phyloP scores from a whole-genome alignment of 1,140 invertebrate genomes.

The Drosophila tsacasi region DNA sequence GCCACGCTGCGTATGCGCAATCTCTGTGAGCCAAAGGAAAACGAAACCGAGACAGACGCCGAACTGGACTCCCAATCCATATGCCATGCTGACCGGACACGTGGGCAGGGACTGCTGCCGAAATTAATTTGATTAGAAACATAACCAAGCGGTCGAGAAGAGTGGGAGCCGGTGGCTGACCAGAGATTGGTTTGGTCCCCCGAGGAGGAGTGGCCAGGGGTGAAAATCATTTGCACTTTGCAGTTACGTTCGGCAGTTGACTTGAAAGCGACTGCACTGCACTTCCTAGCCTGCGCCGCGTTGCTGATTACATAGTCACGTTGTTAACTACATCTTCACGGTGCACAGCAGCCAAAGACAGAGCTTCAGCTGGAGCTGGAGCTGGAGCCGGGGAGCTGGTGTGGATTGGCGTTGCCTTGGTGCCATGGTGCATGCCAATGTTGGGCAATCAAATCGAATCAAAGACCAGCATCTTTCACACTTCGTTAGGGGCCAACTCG shows the following conservation, averaged over 20 bases:
- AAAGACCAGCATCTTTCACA: slow-evolving; percentile 78
- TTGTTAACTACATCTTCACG: slow-evolving; percentile 83
- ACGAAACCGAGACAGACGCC: slow-evolving; percentile 9
- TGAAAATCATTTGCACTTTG: slow-evolving; percentile 69
- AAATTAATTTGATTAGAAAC: slow-evolving; percentile 83
- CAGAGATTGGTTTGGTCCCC: slow-evolving; percentile 21
- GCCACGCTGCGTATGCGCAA: slow-evolving; percentile 67
- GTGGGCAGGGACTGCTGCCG: slow-evolving; percentile 60
- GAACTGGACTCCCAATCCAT: slow-evolving; percentile 24
- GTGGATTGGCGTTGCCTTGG: slow-evolving; percentile 56
- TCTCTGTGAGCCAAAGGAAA: slow-evolving; percentile 37
- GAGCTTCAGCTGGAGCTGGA: not conserved
- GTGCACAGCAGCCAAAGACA: slow-evolving; percentile 39
- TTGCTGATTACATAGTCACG: slow-evolving; percentile 82
- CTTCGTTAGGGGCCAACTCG: slow-evolving; percentile 75
- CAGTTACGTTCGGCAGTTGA: slow-evolving; percentile 36
- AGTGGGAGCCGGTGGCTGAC: slow-evolving; percentile 8
- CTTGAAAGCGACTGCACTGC: slow-evolving; percentile 35
- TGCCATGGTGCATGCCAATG: slow-evolving; percentile 53
- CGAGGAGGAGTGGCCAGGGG: slow-evolving; percentile 32
- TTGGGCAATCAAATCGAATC: slow-evolving; percentile 78
- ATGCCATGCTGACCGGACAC: slow-evolving; percentile 47
- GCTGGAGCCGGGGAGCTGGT: slow-evolving; percentile 41
- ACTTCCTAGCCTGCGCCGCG: slow-evolving; percentile 66
- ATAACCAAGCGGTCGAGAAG: slow-evolving; percentile 45